Conservation (phyloP, 1,140 invertebrate genomes). For the Drosophila murphyi region DNA sequence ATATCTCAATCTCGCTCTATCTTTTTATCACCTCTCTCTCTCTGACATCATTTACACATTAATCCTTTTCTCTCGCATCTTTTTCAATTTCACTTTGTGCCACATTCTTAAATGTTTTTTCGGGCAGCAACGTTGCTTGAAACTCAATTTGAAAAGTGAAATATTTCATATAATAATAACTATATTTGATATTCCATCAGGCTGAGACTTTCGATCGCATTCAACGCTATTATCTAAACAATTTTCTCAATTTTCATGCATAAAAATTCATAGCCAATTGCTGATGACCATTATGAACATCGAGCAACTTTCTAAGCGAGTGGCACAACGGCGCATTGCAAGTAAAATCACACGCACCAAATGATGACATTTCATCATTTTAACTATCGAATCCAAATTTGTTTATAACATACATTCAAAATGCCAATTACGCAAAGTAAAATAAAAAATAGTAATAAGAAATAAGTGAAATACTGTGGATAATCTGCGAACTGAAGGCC, state of each 20-base stretch:
- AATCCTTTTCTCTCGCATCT: neutral
- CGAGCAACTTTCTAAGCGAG: constrained; percentile 48
- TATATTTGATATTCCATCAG: neutral
- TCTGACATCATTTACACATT: neutral
- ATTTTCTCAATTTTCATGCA: neutral
- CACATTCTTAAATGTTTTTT: too few relatives aligned
- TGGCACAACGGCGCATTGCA: neutral
- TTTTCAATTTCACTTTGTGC: neutral
- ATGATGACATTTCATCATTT: constrained; percentile 76
- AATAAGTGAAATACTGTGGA: constrained; percentile 61
- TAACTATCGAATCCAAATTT: constrained; percentile 61
- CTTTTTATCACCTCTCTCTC: too few relatives aligned
- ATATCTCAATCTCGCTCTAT: neutral
- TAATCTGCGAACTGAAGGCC: constrained; percentile 78
- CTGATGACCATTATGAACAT: constrained; percentile 29
- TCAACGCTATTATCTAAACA: neutral
- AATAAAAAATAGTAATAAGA: constrained; percentile 18
- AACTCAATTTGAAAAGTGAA: neutral
- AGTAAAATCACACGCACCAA: constrained; percentile 50
- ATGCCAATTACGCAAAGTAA: constrained; percentile 62
- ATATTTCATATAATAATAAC: neutral
- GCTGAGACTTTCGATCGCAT: neutral
- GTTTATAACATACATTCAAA: constrained; percentile 69
- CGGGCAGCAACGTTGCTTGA: neutral
- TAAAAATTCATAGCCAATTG: constrained; percentile 23